Evolutionary conservation across 2,113 vertebrate genomes (phyloP), one percentile per base, ranked within the genome.

Genomic region (Periophthalmodon schlosseri): DNA sequence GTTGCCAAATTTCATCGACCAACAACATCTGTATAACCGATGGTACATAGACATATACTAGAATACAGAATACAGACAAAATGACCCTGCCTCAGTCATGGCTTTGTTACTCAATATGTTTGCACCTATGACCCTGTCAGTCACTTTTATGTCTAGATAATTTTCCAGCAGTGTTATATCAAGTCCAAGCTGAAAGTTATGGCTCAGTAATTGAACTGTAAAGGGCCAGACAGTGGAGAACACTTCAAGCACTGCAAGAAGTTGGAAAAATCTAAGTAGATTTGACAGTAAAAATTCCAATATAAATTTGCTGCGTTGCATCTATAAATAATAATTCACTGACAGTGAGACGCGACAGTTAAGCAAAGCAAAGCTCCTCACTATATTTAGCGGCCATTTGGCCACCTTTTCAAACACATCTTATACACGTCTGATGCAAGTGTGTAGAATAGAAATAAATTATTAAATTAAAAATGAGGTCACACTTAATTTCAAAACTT

Each of bases 151-250:
- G 58, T 69, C 76, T 91, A 83, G 86, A 69, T 78, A 57, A 50
- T 77, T 85, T 89, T 83, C 85, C 79, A 82, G 87, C 57, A 23
- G 46, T 36, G 54, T 63, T 68, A 36, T 67, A 18, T 20, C 7
- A 57, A 57, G 11, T 21, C 54, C 76, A 71, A 10, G 79, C 84
- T 66, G 68, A 81, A 84, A 86, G 83, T 87, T 82, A 80, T 77
- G 70, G 36, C 72, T 60, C 21, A 28, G 3, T 23, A 5, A 15
- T 50, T 50, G 49, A 50, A 0, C 6, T 46, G 28, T 28, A 28
- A 28, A 28, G 28, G 28, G 28, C 28, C 28, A 28, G 28, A 3
- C 28, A 28, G 28, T 28, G 28, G 28, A 28, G 28, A 28, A 28
- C 28, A 28, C 28, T 2, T 28, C 28, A 28, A 28, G 28, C 28